Conservation (phyloP, 2,797 vertebrate species). For the Ctenopoma kingsleyae region DNA sequence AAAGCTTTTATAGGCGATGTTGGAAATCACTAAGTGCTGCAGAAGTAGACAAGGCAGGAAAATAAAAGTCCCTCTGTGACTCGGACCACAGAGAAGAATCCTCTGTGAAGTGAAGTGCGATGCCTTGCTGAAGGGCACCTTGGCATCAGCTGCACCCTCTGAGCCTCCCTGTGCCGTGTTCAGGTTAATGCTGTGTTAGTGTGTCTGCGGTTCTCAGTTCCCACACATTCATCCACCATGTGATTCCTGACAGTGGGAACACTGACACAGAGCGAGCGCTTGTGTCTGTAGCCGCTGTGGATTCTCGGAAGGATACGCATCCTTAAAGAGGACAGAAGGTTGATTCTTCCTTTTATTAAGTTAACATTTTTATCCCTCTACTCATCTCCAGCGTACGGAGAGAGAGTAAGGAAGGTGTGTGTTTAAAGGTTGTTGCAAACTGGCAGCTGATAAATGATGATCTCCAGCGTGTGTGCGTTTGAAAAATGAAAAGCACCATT, state of each 20-base stretch:
- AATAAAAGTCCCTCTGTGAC: too few relatives aligned
- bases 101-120: not conserved
- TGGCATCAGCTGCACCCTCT: not conserved
- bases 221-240: conserved; percentile 46
- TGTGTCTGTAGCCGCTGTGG: conserved; percentile 29
- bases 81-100: too few relatives aligned
- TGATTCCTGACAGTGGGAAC: conserved; percentile 45
- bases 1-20: too few relatives aligned
- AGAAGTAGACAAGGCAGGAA: too few relatives aligned
- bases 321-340: conserved; percentile 40
- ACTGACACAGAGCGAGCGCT: conserved; percentile 38
- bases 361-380: conserved; percentile 45
- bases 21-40: too few relatives aligned
- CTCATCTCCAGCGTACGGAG: conserved; percentile 3
- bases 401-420: conserved; percentile 31
- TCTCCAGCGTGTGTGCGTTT: not conserved
- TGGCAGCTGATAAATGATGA: too few relatives aligned
- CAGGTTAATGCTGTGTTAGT: not conserved
- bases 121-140: conserved; percentile 19
- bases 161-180: not conserved
- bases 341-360: conserved; percentile 44
- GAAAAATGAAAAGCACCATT: too few relatives aligned
- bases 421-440: not conserved
- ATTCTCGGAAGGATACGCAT: conserved; percentile 54
- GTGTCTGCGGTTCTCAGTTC: conserved; percentile 36